Evolutionary conservation across 2,888 invertebrate genomes (phyloP), one percentile per base, ranked within the genome.

Genomic region (Halocaridina rubra): DNA sequence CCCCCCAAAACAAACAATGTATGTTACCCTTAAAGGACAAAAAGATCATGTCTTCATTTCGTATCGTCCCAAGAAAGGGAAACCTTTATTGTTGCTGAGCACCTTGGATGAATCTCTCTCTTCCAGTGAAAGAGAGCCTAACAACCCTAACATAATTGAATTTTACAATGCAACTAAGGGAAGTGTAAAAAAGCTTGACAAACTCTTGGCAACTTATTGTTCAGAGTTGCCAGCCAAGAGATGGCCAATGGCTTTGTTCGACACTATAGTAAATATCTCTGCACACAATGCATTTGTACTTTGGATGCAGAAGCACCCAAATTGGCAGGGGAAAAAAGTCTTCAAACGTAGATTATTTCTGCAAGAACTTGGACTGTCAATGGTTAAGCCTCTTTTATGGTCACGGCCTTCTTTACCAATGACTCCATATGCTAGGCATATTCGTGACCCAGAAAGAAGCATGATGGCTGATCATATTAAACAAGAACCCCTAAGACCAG

Each of bases 1-100:
- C 22, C 72, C 72, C 16, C 5, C 29, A 72, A 24, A 24, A 69
- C 29, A n/a, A 33, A 32, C n/a, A 7, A 3, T 24, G 5, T 30
- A 30, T 30, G 16, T 30, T 7, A 30, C 72, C 16, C 72, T 30
- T 32, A 33, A 72, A 30, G 7, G 72, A 33, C 32, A 32, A 16
- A n/a, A 33, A 30, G 72, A 32, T 72, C 5, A 72, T 72, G 39
- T 72, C 32, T n/a, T 72, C 22, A 22, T 30, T 72, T 72, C 72
- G 32, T 72, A 72, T 72, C n/a, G 72, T 29, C 67, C 67, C 22
- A 22, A 27, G 67, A 19, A 59, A 59, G 59, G 59, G 4, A 10
- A 59, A 22, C n/a, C 13, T 3, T 5, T 3, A 7, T n/a, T 59
- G 19, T 7, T 67, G 27, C 67, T 67, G 22, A 67, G 67, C 67